Evolutionary conservation across 1,140 invertebrate genomes (phyloP), one percentile per base, ranked within the genome.

Genomic region (Dreissena polymorpha): DNA sequence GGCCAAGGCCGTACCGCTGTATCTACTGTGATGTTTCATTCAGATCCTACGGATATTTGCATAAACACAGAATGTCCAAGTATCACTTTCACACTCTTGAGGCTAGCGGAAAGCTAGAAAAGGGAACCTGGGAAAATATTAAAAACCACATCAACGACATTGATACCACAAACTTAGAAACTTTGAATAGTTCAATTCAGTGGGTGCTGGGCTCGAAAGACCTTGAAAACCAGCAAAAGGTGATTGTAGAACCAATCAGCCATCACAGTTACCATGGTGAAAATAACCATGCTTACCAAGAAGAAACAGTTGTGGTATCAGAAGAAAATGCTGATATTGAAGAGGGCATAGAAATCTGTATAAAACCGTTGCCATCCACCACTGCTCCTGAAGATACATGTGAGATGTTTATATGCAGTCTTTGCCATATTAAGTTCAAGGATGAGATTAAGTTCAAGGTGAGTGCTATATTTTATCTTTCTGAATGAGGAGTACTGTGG

Each of bases 41-140:
- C 92, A 95, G 98, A 84, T 99, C 99, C 89, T 97, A 98, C 89
- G 98, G 97, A 0, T 98, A 99, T 93, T 94, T 99, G 86, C 97
- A 98, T 0, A 99, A 99, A 93, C 98, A 99, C 94, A 94, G 99
- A 60, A 95, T 98, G 57, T 98, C 97, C 50, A 99, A 99, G 94
- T 97, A 97, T 95, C 98, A 99, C 91, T 98, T 99, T 27, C 97
- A 98, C 95, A 96, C 97, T 89, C 94, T 99, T 60, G 98, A 99
- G 92, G 97, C 97, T 92, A 93, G 98, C 49, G 94, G 96, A 95
- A 99, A 99, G 93, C 92, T 99, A 81, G 98, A 98, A 0, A 98
- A 98, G 90, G 98, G 98, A n/a, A 97, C 97, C 49, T 99, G 97
- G 91, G 97, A 97, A 29, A 97, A 98, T 93, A 96, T 99, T 89